A percentile compares a stretch with the other conserved stretches of the same genome.
Evolutionary conservation across 2,888 invertebrate species (phyloP).

Genomic region (Drosophila nr. perissopoda): DNA sequence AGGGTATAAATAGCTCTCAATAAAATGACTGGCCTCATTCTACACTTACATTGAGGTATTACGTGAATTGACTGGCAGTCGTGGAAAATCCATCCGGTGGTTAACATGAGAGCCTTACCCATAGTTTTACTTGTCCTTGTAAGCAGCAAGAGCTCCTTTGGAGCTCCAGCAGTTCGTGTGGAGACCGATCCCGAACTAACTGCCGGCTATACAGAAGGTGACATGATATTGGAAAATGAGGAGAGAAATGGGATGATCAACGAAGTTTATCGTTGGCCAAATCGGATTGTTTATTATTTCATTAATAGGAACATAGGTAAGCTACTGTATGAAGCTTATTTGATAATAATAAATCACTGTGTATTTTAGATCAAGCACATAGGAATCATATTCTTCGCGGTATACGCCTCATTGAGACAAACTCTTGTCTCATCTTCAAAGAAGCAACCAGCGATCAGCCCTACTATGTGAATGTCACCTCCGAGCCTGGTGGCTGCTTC

Average conservation of each 20-base stretch:
- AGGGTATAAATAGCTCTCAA: neutral
- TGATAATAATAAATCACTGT: neutral
- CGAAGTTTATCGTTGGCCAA: constrained; percentile 87
- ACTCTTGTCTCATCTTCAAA: constrained; percentile 90
- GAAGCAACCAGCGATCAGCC: constrained; percentile 85
- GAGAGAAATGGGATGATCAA: constrained; percentile 87
- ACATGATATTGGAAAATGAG: constrained; percentile 87
- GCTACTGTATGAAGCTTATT: neutral
- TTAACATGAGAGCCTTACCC: constrained; percentile 40
- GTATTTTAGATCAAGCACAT: constrained; percentile 85
- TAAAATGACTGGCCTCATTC: constrained; percentile 22
- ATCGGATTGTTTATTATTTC: constrained; percentile 88
- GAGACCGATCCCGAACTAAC: constrained; percentile 89
- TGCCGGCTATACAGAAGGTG: constrained; percentile 90
- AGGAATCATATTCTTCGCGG: constrained; percentile 88
- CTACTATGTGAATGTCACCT: constrained; percentile 76
- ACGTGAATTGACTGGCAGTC: constrained; percentile 19
- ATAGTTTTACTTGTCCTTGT: constrained; percentile 7
- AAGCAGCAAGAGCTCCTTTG: constrained; percentile 2
- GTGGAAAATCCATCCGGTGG: constrained; percentile 1
- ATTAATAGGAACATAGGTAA: constrained; percentile 56
- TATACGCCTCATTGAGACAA: constrained; percentile 89
- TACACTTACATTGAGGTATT: neutral
- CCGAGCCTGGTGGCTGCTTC: constrained; percentile 88
- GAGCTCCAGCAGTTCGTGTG: constrained; percentile 32